Evolutionary conservation across 2,888 invertebrate genomes (phyloP).

Genomic region (Agrochola lota): DNA sequence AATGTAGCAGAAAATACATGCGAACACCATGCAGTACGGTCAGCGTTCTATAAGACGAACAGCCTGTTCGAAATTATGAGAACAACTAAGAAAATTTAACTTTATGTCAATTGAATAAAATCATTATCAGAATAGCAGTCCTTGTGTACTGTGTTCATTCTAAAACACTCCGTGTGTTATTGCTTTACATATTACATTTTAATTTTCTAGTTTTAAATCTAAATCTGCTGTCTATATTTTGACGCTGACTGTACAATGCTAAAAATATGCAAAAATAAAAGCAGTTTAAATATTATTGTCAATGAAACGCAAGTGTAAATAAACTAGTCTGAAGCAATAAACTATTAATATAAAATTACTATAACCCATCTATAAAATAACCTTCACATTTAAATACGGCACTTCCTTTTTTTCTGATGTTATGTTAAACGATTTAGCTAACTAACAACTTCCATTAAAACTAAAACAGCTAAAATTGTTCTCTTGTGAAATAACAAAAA

Average conservation of each 20-base stretch:
- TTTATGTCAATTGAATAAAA: background rate
- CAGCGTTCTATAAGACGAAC: background rate
- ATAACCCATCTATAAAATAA: background rate
- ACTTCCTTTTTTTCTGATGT: background rate
- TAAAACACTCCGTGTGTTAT: background rate
- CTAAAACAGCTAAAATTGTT: background rate
- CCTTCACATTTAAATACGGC: background rate
- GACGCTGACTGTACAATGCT: background rate
- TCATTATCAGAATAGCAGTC: background rate
- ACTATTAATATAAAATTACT: background rate
- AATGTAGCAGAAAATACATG: slow-evolving; percentile 6
- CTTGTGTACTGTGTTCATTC: background rate
- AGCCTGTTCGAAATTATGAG: background rate
- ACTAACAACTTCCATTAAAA: background rate
- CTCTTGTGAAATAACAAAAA: background rate
- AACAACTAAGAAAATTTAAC: background rate
- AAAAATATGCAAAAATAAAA: slow-evolving; percentile 7
- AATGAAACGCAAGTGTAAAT: background rate
- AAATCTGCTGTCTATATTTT: background rate
- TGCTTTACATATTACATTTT: background rate
- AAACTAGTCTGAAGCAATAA: background rate
- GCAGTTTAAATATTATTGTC: background rate
- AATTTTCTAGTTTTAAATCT: background rate
- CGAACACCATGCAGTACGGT: slow-evolving; percentile 28
- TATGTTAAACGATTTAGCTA: background rate